Conservation (phyloP, 2,113 vertebrate species). For the Syngnathus scovelli region DNA sequence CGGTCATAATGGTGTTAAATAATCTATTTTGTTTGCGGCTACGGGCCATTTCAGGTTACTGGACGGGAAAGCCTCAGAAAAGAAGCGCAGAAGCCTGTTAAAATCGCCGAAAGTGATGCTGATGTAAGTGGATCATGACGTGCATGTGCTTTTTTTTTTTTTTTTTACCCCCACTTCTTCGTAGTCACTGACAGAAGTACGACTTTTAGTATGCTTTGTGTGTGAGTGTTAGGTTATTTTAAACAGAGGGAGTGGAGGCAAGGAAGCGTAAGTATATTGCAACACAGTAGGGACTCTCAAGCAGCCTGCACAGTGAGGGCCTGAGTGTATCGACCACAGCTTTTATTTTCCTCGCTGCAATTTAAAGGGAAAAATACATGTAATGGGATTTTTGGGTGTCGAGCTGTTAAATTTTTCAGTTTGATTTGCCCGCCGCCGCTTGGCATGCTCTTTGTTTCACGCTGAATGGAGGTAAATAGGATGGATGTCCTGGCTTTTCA, state of each 20-base stretch:
- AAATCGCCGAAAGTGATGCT: slow-evolving; percentile 91
- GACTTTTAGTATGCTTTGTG: slow-evolving; percentile 38
- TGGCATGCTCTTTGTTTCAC: slow-evolving; percentile 54
- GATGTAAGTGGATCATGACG: slow-evolving; percentile 79
- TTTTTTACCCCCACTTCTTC: background rate
- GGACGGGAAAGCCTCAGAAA: slow-evolving; percentile 83
- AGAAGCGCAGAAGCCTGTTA: slow-evolving; percentile 83
- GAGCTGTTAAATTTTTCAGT: slow-evolving; percentile 75
- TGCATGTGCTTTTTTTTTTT: slow-evolving; percentile 4
- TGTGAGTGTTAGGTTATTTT: slow-evolving; percentile 50
- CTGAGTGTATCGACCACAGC: slow-evolving; percentile 60
- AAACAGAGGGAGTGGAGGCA: slow-evolving; percentile 55
- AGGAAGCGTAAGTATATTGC: slow-evolving; percentile 48
- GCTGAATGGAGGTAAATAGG: slow-evolving; percentile 72
- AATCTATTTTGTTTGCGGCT: slow-evolving; percentile 36
- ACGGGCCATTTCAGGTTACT: slow-evolving; percentile 76
- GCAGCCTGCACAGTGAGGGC: slow-evolving; percentile 49
- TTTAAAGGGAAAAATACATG: slow-evolving; percentile 78
- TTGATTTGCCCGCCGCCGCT: slow-evolving; percentile 67
- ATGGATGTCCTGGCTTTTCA: slow-evolving; percentile 72
- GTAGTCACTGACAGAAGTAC: slow-evolving; percentile 27
- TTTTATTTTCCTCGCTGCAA: slow-evolving; percentile 68
- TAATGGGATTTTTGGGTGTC: slow-evolving; percentile 72
- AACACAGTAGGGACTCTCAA: slow-evolving; percentile 62
- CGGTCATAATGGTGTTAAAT: slow-evolving; percentile 5